Evolutionary conservation across 2,113 vertebrate genomes (phyloP).

Genomic region (Aix galericulata): DNA sequence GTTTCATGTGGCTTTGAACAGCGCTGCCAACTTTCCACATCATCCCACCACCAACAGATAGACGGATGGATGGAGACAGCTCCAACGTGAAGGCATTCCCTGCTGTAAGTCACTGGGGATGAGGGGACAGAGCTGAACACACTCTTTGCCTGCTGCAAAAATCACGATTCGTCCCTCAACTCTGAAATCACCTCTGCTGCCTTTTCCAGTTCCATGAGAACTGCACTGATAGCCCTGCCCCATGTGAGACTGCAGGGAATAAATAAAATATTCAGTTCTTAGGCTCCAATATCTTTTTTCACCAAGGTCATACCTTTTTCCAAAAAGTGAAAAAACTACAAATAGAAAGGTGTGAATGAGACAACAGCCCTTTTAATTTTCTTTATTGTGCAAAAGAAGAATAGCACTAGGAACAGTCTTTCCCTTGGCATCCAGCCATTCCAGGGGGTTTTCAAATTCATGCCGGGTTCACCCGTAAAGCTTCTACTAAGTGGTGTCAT

Average conservation of each 20-base stretch:
- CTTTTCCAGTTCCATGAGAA: background rate
- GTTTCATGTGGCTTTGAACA: background rate
- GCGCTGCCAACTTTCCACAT: slow-evolving; percentile 15
- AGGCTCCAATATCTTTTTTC: background rate
- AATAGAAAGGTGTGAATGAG: background rate
- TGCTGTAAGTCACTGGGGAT: background rate
- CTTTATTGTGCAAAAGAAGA: background rate
- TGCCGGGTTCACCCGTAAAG: background rate
- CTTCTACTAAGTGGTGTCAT: fast-evolving
- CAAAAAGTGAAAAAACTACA: background rate
- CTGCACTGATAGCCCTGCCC: fast-evolving
- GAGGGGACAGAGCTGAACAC: background rate
- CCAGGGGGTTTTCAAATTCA: background rate
- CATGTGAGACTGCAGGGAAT: background rate
- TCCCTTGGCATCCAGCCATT: background rate
- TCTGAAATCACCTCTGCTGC: background rate
- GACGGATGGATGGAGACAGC: background rate
- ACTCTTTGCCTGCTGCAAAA: background rate
- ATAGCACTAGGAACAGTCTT: background rate
- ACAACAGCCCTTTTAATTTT: background rate
- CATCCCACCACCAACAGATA: background rate
- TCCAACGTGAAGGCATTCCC: background rate
- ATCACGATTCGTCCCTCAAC: fast-evolving
- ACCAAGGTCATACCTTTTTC: background rate
- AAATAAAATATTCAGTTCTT: background rate